phyloP scores from a whole-genome alignment of 2,888 invertebrate species.

The Metopia argyrocephala region DNA sequence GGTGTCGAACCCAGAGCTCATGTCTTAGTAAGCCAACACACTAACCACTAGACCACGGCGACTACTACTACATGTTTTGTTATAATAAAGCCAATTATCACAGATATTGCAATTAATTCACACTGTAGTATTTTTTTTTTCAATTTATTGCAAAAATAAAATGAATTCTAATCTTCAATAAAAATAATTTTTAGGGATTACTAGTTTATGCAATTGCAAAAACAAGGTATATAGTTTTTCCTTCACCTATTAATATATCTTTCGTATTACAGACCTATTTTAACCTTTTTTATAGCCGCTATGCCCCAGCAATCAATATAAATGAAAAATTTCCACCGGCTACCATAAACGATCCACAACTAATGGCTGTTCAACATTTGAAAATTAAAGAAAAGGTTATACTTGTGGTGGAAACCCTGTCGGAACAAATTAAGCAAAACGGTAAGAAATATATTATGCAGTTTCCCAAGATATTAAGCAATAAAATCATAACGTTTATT shows the following conservation, averaged over 20 bases:
- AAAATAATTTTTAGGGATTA: not conserved
- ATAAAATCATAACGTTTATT: not conserved
- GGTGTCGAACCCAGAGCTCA: too few relatives aligned
- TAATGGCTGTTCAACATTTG: constrained; percentile 72
- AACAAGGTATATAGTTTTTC: too few relatives aligned
- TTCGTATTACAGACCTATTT: constrained; percentile 69
- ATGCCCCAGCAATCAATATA: constrained; percentile 68
- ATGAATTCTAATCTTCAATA: not conserved
- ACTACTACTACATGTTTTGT: too few relatives aligned
- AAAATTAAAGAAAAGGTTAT: constrained; percentile 70
- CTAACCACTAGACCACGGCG: too few relatives aligned
- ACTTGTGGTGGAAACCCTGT: constrained; percentile 26
- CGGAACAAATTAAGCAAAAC: constrained; percentile 10
- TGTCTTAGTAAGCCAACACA: too few relatives aligned
- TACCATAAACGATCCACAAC: constrained; percentile 70
- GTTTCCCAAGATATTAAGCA: not conserved
- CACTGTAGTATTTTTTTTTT: not conserved
- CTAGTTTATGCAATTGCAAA: not conserved
- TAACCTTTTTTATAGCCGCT: constrained; percentile 66
- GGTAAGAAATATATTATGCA: not conserved
- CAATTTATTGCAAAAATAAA: not conserved
- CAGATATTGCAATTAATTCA: too few relatives aligned
- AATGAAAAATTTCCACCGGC: constrained; percentile 73
- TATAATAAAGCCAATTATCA: too few relatives aligned
- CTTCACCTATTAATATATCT: too few relatives aligned